Conservation (phyloP, 2,113 vertebrate genomes). For the Trogon surrucura region DNA sequence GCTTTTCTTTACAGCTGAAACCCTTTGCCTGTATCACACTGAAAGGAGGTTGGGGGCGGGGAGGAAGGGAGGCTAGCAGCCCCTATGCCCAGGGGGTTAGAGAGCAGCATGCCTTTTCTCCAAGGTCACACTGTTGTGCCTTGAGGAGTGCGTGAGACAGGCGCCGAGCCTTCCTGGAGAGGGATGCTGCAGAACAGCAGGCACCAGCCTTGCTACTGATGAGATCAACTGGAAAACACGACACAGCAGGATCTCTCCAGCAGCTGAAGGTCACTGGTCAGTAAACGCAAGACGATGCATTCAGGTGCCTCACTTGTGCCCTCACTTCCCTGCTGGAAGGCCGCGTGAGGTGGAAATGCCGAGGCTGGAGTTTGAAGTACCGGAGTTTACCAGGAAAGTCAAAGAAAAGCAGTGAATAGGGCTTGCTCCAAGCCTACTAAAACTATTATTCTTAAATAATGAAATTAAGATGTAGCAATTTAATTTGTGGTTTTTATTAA, state of each 20-base stretch:
- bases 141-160: accelerated
- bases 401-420: not conserved
- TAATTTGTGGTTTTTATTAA: not conserved
- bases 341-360: accelerated
- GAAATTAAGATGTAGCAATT: not conserved
- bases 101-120: not conserved
- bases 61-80: not conserved
- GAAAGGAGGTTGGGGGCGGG: not conserved
- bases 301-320: accelerated
- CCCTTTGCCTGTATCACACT: not conserved
- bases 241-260: not conserved
- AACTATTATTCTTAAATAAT: not conserved
- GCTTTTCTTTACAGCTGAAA: not conserved
- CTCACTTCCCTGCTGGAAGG: not conserved
- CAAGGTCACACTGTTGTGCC: not conserved
- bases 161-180: accelerated
- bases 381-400: not conserved
- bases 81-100: not conserved
- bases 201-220: not conserved
- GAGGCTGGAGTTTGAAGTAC: not conserved
- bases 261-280: not conserved
- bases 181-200: not conserved
- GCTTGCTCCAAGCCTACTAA: not conserved
- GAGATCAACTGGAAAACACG: not conserved
- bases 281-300: not conserved